Evolutionary conservation across 1,140 invertebrate genomes (phyloP), one percentile per base, ranked within the genome.

Genomic region (Pseudomyrmex cubaensis): DNA sequence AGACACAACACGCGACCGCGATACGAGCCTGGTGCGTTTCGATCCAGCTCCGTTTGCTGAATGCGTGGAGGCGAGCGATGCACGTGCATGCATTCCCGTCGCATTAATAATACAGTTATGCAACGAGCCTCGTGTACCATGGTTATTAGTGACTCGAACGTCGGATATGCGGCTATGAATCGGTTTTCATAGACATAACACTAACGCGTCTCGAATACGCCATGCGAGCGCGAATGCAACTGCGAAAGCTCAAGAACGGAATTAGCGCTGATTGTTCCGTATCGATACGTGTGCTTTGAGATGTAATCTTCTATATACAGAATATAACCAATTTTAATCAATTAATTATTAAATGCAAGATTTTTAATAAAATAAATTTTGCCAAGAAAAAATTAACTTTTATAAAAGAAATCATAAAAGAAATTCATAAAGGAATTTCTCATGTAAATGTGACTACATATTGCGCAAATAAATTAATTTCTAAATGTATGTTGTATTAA

Each of bases 21-120:
- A 85, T 57, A 25, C 50, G 67, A 85, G 77, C 54, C 56, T 22
- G 20, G 50, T 5, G 35, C 46, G 52, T 80, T 77, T 75, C 82
- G 20, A 86, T 66, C 70, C 67, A 73, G 61, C 84, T 25, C 52
- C 48, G 61, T 64, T 74, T 66, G 62, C 10, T 82, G 67, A 54
- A 86, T 82, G 75, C 83, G 46, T 69, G 17, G 46, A 20, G 64
- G 82, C 35, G 22, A n/a, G 25, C 48, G 52, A 70, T 56, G 54
- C 78, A 70, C 77, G 76, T 72, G 66, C 67, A 59, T 70, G 20
- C 76, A 69, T 76, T 10, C 64, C 76, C 56, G 22, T 25, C 50
- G 61, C 85, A 86, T 87, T 87, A 87, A 87, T 87, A 87, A 86
- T 73, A 86, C 80, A 62, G 63, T 86, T 87, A 87, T 86, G 85